Evolutionary conservation across 2,888 invertebrate genomes (phyloP), one percentile per base, ranked within the genome.

Genomic region (Cyclophora punctaria): DNA sequence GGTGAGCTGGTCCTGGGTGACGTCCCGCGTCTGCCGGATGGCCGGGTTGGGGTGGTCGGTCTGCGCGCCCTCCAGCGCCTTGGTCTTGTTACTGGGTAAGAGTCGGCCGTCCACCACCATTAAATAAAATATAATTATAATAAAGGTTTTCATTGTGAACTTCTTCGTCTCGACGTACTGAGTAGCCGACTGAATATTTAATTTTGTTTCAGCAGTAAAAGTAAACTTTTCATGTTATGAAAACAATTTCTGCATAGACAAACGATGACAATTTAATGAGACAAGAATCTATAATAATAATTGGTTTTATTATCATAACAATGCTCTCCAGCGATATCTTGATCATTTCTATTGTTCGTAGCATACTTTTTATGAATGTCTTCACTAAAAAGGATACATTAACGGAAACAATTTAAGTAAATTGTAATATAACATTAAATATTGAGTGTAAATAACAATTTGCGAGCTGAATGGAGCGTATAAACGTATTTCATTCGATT

Each of bases 171-270:
- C 48, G 50, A 53, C 50, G 53, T 50, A 60, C 53, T 60, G 57
- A 49, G 59, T 57, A 45, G 50, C 48, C 56, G 65, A 83, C 80
- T 83, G 78, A 63, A 56, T 48, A 52, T 57, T 64, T 62, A 59
- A 55, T 60, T 62, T 63, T 74, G 67, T 64, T 64, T 64, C 59
- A 67, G 61, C 53, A 63, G 58, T 63, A 61, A 78, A 81, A 65
- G 78, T 78, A 76, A 80, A 78, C 78, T 73, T 57, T 50, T 37
- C 35, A 56, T 64, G 80, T 80, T 80, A 80, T 70, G 72, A 66
- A 71, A 67, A 75, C 73, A 65, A 67, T 73, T 65, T 70, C 62
- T 60, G 58, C 51, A 55, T 58, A 64, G 59, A 62, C 60, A 70
- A 69, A 79, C 75, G 79, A 53, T 54, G 43, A 35, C 45, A 46